Conservation (phyloP, 1,140 invertebrate species). For the Leucophenga varia region DNA sequence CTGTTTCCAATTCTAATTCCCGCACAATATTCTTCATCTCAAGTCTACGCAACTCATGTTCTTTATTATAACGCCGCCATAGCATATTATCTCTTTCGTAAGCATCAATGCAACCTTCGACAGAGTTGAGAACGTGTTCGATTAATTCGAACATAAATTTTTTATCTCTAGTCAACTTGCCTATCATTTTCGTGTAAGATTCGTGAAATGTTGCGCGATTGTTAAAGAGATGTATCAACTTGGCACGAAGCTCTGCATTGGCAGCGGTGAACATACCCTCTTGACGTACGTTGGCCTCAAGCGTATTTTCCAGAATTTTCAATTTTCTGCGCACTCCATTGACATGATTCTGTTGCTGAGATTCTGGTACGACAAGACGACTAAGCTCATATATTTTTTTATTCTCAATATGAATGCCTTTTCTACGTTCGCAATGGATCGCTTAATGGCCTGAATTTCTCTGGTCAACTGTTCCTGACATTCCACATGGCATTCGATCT, state of each 20-base stretch:
- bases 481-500: slow-evolving; percentile 15
- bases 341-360: slow-evolving; percentile 13
- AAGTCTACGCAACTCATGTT: slow-evolving; percentile 9
- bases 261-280: slow-evolving; percentile 16
- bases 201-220: slow-evolving; percentile 18
- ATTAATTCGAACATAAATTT: slow-evolving; percentile 22
- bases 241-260: slow-evolving; percentile 10
- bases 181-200: slow-evolving; percentile 13
- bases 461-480: slow-evolving; percentile 16
- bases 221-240: slow-evolving; percentile 14
- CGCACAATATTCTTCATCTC: slow-evolving; percentile 22
- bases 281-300: slow-evolving; percentile 12
- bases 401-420: slow-evolving; percentile 14
- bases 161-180: slow-evolving; percentile 18
- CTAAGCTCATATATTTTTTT: slow-evolving; percentile 17
- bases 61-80: slow-evolving; percentile 5
- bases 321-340: slow-evolving; percentile 6
- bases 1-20: slow-evolving; percentile 11
- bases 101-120: slow-evolving; percentile 15
- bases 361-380: slow-evolving; percentile 14
- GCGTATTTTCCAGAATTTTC: slow-evolving; percentile 17
- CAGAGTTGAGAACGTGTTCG: slow-evolving; percentile 15
- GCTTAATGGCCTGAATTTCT: slow-evolving; percentile 11
- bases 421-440: slow-evolving; percentile 13
- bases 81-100: slow-evolving; percentile 17